phyloP scores from a whole-genome alignment of 2,797 vertebrate genomes.

The Thalassophryne amazonica region DNA sequence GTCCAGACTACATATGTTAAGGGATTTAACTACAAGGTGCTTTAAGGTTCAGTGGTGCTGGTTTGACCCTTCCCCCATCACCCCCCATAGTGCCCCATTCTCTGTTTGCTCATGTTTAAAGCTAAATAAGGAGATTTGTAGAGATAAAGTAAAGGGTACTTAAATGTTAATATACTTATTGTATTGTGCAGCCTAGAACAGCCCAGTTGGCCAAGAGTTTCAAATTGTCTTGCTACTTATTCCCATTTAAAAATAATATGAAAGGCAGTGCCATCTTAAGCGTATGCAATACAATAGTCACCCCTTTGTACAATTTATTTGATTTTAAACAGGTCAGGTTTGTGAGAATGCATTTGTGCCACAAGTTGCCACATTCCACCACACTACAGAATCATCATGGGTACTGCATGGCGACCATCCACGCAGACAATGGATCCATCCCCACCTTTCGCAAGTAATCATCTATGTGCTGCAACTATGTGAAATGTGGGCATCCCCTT shows the following conservation, averaged over 20 bases:
- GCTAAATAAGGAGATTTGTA: conserved; percentile 75
- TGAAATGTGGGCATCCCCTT: too few species aligned
- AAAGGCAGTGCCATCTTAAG: neutral
- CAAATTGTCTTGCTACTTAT: neutral
- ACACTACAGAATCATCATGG: too few species aligned
- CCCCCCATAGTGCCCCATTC: conserved; percentile 42
- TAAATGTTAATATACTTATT: conserved; percentile 61
- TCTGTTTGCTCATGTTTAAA: conserved; percentile 65
- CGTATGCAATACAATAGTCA: too few species aligned
- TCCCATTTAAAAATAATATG: neutral
- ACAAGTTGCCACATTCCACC: too few species aligned
- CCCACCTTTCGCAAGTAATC: too few species aligned
- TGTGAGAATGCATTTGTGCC: too few species aligned
- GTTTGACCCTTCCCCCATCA: conserved; percentile 7
- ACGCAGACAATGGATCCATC: too few species aligned
- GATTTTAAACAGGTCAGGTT: too few species aligned
- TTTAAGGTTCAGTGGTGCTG: conserved; percentile 60
- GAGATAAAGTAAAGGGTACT: conserved; percentile 68
- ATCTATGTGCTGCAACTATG: too few species aligned
- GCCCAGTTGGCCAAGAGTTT: conserved; percentile 16
- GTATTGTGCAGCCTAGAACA: conserved; percentile 40
- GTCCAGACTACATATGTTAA: conserved; percentile 74
- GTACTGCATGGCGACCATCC: too few species aligned
- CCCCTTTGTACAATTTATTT: too few species aligned
- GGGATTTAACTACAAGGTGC: conserved; percentile 69